Evolutionary conservation across 2,797 vertebrate genomes (phyloP), one percentile per base, ranked within the genome.

Genomic region (Sebastes nivosus): DNA sequence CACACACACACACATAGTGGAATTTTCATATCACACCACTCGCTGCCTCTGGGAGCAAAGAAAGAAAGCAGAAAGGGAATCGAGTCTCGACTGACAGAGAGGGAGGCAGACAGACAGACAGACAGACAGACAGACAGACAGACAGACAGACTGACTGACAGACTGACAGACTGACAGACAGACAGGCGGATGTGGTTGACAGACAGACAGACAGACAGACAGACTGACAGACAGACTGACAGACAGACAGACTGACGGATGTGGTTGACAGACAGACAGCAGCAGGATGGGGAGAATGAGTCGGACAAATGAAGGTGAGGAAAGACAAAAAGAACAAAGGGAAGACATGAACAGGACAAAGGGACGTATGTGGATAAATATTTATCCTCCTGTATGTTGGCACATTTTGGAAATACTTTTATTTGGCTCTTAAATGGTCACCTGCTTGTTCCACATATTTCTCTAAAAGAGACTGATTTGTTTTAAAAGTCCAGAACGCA

Each of bases 1-100:
- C 22, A 58, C 5, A 8, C 7, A 9, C 52, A 76, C 64, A 30
- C 57, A 67, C 55, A 64, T 0, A 58, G 16, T 55, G 67, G 64
- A 75, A 70, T 68, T 61, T 60, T 79, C 8, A 75, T 59, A 72
- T 73, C 24, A 50, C 60, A 72, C 52, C 46, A 65, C 71, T 79
- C 59, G 46, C 59, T 27, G 50, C 75, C 38, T 84, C 46, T 60
- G 73, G 65, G 58, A 82, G 14, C 24, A 42, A 36, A 67, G 27
- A 70, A 16, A 42, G 6, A 42, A 59, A 81, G 27, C 12, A 46
- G 38, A 42, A 42, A 42, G 24, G 13, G 54, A 57, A 55, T 75
- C 1, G 8, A 36, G 27, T 34, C 75, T 55, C 6, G 57, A 75
- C 58, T 18, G 57, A 60, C 67, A 72, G 5, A 42, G 38, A 0